Evolutionary conservation across 2,797 vertebrate genomes (phyloP).

Genomic region (Sebastes matsubarae): DNA sequence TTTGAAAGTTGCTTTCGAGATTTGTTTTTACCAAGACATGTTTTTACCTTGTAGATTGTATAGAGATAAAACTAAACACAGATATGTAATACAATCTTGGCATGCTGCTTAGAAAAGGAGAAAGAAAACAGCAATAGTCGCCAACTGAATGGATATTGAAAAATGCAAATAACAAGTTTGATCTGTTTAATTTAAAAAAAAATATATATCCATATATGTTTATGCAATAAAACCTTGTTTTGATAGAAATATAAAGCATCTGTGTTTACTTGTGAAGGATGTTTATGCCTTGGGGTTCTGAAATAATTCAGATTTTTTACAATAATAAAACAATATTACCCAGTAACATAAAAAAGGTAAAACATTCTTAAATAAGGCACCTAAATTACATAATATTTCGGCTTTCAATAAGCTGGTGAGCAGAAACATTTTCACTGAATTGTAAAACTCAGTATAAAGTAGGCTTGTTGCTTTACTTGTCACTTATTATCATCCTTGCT

Average conservation of each 20-base stretch:
- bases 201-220: conserved; percentile 90
- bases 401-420: neutral
- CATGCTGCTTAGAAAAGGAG: conserved; percentile 88
- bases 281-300: neutral
- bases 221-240: conserved; percentile 95
- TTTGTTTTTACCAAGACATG: conserved; percentile 75
- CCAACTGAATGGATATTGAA: conserved; percentile 78
- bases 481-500: conserved; percentile 27
- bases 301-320: neutral
- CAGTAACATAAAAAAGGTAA: neutral
- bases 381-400: neutral
- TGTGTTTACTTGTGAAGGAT: conserved; percentile 39
- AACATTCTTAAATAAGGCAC: neutral
- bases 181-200: conserved; percentile 85
- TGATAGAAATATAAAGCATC: conserved; percentile 69
- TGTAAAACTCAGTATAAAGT: neutral
- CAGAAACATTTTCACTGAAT: neutral
- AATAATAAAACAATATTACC: neutral
- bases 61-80: conserved; percentile 66
- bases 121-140: conserved; percentile 84
- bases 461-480: conserved; percentile 32
- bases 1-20: conserved; percentile 64
- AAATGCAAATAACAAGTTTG: conserved; percentile 89
- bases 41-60: conserved; percentile 80
- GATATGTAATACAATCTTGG: conserved; percentile 81